phyloP scores from a whole-genome alignment of 2,888 invertebrate genomes.

The Apamea monoglypha region DNA sequence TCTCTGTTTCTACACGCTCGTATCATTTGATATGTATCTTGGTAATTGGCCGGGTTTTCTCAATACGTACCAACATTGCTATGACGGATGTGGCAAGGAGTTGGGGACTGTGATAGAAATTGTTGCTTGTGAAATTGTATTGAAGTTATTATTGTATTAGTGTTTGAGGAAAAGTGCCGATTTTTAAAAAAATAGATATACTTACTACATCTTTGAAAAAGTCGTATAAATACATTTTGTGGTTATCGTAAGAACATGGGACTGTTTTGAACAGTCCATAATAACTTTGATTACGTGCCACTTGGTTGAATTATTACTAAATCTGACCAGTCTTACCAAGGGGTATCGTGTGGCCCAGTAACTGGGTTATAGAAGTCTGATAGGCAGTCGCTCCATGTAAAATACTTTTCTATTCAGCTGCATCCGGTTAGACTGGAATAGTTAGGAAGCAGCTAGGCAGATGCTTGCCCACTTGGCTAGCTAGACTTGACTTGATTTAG shows the following conservation, averaged over 20 bases:
- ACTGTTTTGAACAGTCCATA: neutral
- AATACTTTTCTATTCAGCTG: neutral
- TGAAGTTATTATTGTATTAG: neutral
- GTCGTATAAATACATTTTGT: neutral
- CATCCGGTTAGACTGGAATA: neutral
- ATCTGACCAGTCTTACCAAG: neutral
- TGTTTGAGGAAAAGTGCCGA: neutral
- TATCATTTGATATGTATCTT: conserved; percentile 76
- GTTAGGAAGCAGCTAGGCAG: neutral
- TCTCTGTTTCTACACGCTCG: conserved; percentile 67
- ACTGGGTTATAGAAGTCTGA: neutral
- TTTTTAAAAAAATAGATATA: too few species aligned
- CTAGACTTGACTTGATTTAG: neutral
- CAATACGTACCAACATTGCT: conserved; percentile 58
- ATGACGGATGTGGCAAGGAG: conserved; percentile 49
- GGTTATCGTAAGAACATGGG: too few species aligned
- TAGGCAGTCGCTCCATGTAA: neutral
- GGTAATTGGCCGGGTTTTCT: conserved; percentile 76
- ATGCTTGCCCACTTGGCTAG: neutral
- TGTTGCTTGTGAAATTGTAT: conserved; percentile 21
- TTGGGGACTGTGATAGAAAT: conserved; percentile 31
- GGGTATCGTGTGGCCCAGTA: neutral
- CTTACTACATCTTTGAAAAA: neutral
- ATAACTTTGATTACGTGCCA: neutral
- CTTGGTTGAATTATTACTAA: neutral